Percentiles rank a stretch among this genome's conserved stretches.
Evolutionary conservation across 2,888 invertebrate genomes (phyloP).

Genomic region (Rhopalosiphum nymphaeae): DNA sequence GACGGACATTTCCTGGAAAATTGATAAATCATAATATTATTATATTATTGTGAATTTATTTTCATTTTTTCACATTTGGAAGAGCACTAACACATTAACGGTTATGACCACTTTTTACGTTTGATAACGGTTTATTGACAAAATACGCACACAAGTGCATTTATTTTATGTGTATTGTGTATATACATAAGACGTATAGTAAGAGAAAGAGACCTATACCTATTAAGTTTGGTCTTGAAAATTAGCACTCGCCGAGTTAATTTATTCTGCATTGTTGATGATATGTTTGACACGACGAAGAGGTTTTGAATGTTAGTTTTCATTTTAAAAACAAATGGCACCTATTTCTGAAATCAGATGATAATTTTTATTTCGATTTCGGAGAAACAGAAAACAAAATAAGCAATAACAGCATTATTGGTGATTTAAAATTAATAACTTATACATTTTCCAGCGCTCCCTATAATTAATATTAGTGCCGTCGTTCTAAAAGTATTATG

Average conservation of each 20-base stretch:
- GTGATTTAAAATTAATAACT: not conserved
- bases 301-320: not conserved
- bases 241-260: not conserved
- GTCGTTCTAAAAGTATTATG: not conserved
- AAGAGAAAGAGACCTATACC: not conserved
- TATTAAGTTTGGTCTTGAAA: not conserved
- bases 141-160: not conserved
- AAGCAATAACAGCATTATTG: not conserved
- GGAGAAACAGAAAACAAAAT: not conserved
- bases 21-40: conserved; percentile 12
- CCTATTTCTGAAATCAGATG: not conserved
- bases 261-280: not conserved
- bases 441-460: not conserved
- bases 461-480: too few species aligned
- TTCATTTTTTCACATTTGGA: not conserved
- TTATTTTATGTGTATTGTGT: not conserved
- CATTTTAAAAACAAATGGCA: not conserved
- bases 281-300: not conserved
- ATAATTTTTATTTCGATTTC: not conserved
- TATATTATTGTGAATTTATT: not conserved
- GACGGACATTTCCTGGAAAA: not conserved
- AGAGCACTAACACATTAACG: not conserved
- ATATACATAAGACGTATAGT: not conserved
- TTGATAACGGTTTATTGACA: not conserved
- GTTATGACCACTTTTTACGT: not conserved